phyloP scores from a whole-genome alignment of 2,113 vertebrate genomes.

The Jaculus jaculus region DNA sequence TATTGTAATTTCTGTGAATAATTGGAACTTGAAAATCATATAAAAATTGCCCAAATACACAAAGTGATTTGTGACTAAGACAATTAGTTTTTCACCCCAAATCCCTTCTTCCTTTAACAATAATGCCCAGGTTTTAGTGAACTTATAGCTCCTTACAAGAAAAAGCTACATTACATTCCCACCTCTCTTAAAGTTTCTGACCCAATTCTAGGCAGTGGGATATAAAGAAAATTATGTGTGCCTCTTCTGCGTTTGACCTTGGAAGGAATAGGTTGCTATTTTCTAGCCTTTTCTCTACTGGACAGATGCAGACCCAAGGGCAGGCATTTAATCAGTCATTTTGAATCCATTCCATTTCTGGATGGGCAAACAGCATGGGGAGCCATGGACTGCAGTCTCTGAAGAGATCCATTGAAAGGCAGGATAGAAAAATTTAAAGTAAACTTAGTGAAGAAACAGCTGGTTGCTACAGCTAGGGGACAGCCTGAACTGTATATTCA shows the following conservation, averaged over 20 bases:
- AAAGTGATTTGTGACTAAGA: conserved; percentile 13
- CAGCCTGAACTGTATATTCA: no score
- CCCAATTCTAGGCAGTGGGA: neutral
- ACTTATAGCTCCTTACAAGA: neutral
- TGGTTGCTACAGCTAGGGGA: no score
- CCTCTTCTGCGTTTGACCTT: neutral
- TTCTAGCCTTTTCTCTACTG: neutral
- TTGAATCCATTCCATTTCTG: neutral
- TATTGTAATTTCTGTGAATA: conserved; percentile 9
- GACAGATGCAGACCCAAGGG: neutral
- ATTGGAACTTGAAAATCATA: neutral
- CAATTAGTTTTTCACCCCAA: neutral
- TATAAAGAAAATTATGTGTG: neutral
- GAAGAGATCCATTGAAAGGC: neutral
- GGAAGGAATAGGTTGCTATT: neutral
- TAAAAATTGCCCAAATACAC: neutral
- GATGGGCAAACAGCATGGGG: accelerated
- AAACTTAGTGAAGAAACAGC: no score
- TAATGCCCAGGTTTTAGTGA: neutral
- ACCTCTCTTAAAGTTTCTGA: neutral
- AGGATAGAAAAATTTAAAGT: no score
- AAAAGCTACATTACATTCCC: neutral
- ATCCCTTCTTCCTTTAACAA: neutral
- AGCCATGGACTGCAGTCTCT: neutral
- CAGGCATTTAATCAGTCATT: neutral